Evolutionary conservation across 2,888 invertebrate genomes (phyloP).

Genomic region (Drosophila crucigera): DNA sequence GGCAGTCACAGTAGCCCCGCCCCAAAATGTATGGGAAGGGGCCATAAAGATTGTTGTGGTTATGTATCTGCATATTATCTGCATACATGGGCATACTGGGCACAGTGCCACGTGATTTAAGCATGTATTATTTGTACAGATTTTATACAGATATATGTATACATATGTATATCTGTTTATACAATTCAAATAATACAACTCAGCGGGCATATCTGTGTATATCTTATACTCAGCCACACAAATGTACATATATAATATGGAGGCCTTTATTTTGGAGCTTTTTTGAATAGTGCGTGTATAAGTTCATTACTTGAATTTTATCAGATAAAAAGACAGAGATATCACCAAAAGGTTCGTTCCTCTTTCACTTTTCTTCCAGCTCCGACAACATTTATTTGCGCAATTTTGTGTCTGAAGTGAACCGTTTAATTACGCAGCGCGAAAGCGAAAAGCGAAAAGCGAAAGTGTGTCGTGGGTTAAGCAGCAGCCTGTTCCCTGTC

Average conservation of each 20-base stretch:
- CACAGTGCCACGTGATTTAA: slow-evolving; percentile 47
- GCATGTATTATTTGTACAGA: slow-evolving; percentile 68
- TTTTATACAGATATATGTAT: slow-evolving; percentile 35
- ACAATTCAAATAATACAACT: slow-evolving; percentile 35
- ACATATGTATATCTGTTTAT: slow-evolving; percentile 9
- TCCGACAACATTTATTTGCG: slow-evolving; percentile 48
- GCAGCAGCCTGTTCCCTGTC: slow-evolving; percentile 43
- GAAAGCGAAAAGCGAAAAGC: slow-evolving; percentile 19
- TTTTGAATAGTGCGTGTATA: slow-evolving; percentile 44
- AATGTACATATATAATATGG: not conserved
- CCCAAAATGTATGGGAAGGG: slow-evolving; percentile 26
- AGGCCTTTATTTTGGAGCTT: not conserved
- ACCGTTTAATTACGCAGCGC: slow-evolving; percentile 63
- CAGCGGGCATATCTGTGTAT: slow-evolving; percentile 31
- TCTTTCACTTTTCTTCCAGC: slow-evolving; percentile 10
- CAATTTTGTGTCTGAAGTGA: slow-evolving; percentile 34
- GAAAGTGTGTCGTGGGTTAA: slow-evolving; percentile 54
- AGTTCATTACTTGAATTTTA: slow-evolving; percentile 26
- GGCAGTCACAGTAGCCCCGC: slow-evolving; percentile 26
- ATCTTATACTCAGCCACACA: not conserved
- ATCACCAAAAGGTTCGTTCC: slow-evolving; percentile 29
- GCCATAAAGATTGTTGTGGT: slow-evolving; percentile 67
- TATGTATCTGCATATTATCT: slow-evolving; percentile 56
- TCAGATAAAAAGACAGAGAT: slow-evolving; percentile 28
- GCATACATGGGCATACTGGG: slow-evolving; percentile 10